Percentiles rank a stretch among this genome's conserved stretches.
phyloP scores from a whole-genome alignment of 2,797 vertebrate species.

The Labeo calbasu region DNA sequence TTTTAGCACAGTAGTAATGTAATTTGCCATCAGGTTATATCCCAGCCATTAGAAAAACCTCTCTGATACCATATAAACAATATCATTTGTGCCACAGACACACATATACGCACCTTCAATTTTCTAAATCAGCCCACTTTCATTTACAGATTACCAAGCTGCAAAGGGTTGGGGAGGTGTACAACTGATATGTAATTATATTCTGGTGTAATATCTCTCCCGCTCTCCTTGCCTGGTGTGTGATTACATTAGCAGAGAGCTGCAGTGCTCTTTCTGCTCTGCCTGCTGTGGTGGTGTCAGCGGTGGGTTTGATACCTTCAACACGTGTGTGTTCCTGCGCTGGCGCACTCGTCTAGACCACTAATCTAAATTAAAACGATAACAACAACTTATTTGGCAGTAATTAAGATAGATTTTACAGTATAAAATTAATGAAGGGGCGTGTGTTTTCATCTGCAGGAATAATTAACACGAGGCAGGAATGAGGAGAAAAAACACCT shows the following conservation, averaged over 20 bases:
- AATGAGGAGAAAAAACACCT: slow-evolving; percentile 50
- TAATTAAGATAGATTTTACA: slow-evolving; percentile 76
- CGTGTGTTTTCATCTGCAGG: slow-evolving; percentile 73
- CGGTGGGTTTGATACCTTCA: background rate
- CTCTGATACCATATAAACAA: slow-evolving; percentile 25
- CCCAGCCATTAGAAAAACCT: background rate
- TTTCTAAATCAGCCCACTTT: slow-evolving; percentile 49
- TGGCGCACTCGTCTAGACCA: slow-evolving; percentile 45
- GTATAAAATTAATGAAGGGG: slow-evolving; percentile 73
- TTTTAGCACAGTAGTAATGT: background rate
- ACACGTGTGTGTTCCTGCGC: background rate
- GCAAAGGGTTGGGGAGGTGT: slow-evolving; percentile 36
- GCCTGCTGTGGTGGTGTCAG: slow-evolving; percentile 16
- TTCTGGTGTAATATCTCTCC: slow-evolving; percentile 45
- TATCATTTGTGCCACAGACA: background rate
- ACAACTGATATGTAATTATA: slow-evolving; percentile 53
- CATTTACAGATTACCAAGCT: slow-evolving; percentile 44
- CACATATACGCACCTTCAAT: slow-evolving; percentile 40
- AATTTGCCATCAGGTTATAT: background rate
- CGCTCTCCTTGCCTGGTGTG: background rate
- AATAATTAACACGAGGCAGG: slow-evolving; percentile 73
- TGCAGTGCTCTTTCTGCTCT: background rate
- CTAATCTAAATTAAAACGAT: slow-evolving; percentile 73
- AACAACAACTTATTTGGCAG: slow-evolving; percentile 75
- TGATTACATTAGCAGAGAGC: slow-evolving; percentile 13